These are phyloP conservation scores for Anhinga rufa DNA, from an alignment of 2,113 vertebrate genomes.

Conservation along the genomic window DNA sequence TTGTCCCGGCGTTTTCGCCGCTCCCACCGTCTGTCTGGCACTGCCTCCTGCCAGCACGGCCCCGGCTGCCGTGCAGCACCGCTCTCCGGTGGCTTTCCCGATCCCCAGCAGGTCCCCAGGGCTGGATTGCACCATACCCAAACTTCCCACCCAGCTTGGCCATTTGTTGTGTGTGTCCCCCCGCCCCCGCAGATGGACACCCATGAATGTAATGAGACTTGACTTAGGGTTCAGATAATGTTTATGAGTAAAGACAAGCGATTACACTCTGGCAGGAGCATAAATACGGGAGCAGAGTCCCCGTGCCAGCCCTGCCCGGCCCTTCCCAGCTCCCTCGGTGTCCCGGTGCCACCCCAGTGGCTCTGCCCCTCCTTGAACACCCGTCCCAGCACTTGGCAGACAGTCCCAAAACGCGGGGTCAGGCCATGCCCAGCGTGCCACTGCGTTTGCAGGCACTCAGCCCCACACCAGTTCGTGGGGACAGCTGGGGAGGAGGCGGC, in stretches of 20 bases:
- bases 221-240: conserved; percentile 12
- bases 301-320: neutral
- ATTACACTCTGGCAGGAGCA: conserved; percentile 29
- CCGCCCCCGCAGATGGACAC: neutral
- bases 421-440: accelerated
- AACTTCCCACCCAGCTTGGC: neutral
- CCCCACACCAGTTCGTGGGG: neutral
- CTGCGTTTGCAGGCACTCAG: accelerated
- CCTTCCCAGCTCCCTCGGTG: neutral
- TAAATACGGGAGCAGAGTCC: neutral
- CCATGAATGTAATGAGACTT: neutral
- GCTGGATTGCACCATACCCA: neutral
- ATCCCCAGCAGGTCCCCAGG: neutral
- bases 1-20: neutral
- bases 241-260: conserved; percentile 59
- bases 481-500: neutral
- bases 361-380: neutral
- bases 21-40: neutral
- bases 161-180: no score
- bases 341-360: neutral
- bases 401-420: accelerated
- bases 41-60: neutral
- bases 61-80: neutral
- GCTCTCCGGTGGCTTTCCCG: neutral
- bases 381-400: neutral